Conservation (phyloP, 2,113 vertebrate genomes). For the Anarrhichthys ocellatus region DNA sequence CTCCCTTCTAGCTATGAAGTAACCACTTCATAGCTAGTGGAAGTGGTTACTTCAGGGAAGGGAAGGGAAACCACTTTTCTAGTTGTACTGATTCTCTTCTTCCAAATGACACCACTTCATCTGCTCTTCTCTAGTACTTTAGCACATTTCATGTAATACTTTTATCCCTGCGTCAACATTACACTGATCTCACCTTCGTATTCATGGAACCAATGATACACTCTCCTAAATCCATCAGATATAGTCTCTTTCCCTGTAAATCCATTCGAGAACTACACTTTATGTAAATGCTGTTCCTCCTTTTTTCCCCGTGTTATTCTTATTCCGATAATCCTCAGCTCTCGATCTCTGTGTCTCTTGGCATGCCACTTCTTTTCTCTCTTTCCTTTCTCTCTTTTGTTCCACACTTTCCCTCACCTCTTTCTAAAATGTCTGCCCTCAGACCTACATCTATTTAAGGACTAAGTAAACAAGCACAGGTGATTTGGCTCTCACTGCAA, state of each 20-base stretch:
- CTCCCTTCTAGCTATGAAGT: slow-evolving; percentile 1
- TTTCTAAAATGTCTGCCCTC: slow-evolving; percentile 14
- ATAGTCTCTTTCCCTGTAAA: slow-evolving; percentile 39
- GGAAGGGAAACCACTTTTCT: slow-evolving; percentile 39
- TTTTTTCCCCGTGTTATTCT: slow-evolving; percentile 35
- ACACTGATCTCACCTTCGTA: slow-evolving; percentile 54
- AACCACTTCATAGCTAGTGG: too few relatives aligned
- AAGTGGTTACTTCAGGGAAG: too few relatives aligned
- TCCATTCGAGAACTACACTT: slow-evolving; percentile 52
- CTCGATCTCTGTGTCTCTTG: slow-evolving; percentile 20
- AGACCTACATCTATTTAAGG: slow-evolving; percentile 35
- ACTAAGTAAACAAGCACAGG: slow-evolving; percentile 42
- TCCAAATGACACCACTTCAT: slow-evolving; percentile 51
- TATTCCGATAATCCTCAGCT: slow-evolving; percentile 60
- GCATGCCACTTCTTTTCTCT: background rate
- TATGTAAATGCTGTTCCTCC: slow-evolving; percentile 57
- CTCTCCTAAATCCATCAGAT: slow-evolving; percentile 67
- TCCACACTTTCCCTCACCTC: background rate
- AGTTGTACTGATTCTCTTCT: slow-evolving; percentile 26
- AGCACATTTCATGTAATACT: slow-evolving; percentile 62
- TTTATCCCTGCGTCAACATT: slow-evolving; percentile 67
- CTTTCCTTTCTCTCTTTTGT: slow-evolving; percentile 8
- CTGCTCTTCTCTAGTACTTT: slow-evolving; percentile 53
- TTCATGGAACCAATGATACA: slow-evolving; percentile 49
- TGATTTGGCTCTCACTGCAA: slow-evolving; percentile 15